Base-by-base conservation (phyloP, 2,797 vertebrate genomes). In the Sciurus vulgaris region DNA sequence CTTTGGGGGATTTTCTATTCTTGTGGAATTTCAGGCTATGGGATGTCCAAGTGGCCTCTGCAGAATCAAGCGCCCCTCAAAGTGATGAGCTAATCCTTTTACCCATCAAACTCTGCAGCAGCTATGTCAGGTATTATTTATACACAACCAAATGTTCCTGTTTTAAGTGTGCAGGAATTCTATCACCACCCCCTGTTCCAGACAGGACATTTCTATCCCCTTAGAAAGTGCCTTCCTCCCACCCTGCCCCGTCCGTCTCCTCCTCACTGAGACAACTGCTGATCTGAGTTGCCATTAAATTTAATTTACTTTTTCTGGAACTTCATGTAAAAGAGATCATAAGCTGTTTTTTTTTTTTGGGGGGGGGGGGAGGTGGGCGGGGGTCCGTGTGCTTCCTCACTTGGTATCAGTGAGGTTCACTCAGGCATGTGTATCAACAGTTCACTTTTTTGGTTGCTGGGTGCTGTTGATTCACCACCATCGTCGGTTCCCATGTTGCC, bases 111-210 rank as follows among this genome's bases (percentile, higher is more conserved):
- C 13, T 35, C 13, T 54, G 54, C 13, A 6, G 61, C 5, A 22
- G 28, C 54, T 3, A 0, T 24, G 44, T 22, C 44, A 54, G 15
- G 5, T 41, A 3, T 63, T 26, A 59, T 28, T 84, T 78, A 24
- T 2, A 12, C 22, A 56, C 5, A 33, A 9, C 59, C 24, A n/a
- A 0, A 59, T 3, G 1, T 3, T 72, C 24, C 30, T 12, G 11
- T 76, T 89, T 56, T 5, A 84, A 35, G 11, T 20, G 1, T 33
- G 10, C 0, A 12, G 61, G 89, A 79, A 81, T 59, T 79, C 51
- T 83, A 44, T 26, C 9, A 30, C 54, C 9, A 67, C 30, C 13
- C 20, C 41, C 70, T 69, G 77, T 69, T 61, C 24, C 49, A 63
- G 22, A 33, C 2, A 78, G 47, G 70, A 20, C 35, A 28, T 63